phyloP scores from a whole-genome alignment of 2,797 vertebrate species.

The Toxotes lorentzi region DNA sequence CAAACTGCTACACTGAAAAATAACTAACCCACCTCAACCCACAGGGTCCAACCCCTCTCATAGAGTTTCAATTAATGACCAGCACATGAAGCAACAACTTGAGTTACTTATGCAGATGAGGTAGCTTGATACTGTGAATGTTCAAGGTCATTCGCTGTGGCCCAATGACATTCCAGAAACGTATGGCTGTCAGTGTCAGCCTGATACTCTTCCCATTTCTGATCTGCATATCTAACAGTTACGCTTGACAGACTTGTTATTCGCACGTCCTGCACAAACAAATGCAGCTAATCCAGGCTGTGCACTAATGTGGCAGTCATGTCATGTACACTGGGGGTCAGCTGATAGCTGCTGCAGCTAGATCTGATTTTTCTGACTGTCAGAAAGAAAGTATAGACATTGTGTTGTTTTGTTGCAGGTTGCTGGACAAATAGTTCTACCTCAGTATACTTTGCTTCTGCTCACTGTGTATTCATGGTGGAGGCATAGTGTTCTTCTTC shows the following conservation, averaged over 20 bases:
- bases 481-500: neutral
- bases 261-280: constrained; percentile 33
- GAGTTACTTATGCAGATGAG: constrained; percentile 81
- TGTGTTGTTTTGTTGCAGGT: neutral
- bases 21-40: constrained; percentile 33
- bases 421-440: neutral
- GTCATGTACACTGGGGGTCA: neutral
- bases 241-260: constrained; percentile 53
- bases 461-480: neutral
- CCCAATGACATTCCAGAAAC: constrained; percentile 40
- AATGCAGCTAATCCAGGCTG: constrained; percentile 31
- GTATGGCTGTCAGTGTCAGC: constrained; percentile 28
- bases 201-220: constrained; percentile 32
- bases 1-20: constrained; percentile 42
- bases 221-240: constrained; percentile 52
- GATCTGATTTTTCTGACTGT: constrained; percentile 9
- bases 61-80: constrained; percentile 74
- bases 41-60: constrained; percentile 44
- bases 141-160: constrained; percentile 67
- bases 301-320: constrained; percentile 6
- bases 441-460: neutral
- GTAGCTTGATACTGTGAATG: constrained; percentile 61
- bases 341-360: constrained; percentile 11
- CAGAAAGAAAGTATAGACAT: neutral
- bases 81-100: constrained; percentile 70